phyloP scores from a whole-genome alignment of 2,888 invertebrate species.

The Tetheella fluctuosa region DNA sequence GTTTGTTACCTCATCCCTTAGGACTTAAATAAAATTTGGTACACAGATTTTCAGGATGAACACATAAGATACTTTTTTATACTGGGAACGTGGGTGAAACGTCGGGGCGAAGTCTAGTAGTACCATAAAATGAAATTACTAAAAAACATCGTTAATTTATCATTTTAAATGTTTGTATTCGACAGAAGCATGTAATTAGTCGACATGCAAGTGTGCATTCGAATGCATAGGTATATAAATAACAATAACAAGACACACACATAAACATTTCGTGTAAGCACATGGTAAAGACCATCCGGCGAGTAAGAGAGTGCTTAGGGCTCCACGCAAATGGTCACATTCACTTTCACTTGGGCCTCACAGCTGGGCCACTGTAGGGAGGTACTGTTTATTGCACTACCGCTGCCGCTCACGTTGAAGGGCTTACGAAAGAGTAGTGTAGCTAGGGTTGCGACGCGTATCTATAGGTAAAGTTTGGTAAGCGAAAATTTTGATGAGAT shows the following conservation, averaged over 20 bases:
- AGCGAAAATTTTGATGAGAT: not conserved
- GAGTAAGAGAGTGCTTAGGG: constrained; percentile 36
- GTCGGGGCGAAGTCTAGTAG: too few relatives aligned
- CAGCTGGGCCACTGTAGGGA: constrained; percentile 63
- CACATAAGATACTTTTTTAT: too few relatives aligned
- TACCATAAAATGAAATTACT: too few relatives aligned
- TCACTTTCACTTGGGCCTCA: constrained; percentile 54
- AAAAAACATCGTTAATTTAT: too few relatives aligned
- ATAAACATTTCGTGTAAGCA: constrained; percentile 13
- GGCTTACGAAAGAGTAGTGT: constrained; percentile 7
- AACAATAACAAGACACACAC: not conserved
- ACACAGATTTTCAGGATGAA: too few relatives aligned
- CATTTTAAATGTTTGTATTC: too few relatives aligned
- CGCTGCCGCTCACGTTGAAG: constrained; percentile 13
- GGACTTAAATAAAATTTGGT: too few relatives aligned
- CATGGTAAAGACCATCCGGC: constrained; percentile 30
- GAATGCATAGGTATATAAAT: too few relatives aligned
- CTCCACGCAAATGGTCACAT: constrained; percentile 53
- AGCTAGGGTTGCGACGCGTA: not conserved
- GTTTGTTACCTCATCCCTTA: too few relatives aligned
- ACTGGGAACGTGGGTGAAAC: too few relatives aligned
- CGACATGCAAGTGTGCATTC: too few relatives aligned
- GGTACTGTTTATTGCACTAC: constrained; percentile 54
- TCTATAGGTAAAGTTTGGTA: not conserved
- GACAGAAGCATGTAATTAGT: too few relatives aligned